Base-by-base conservation (phyloP, 2,888 invertebrate species). In the Chloromyia formosa region DNA sequence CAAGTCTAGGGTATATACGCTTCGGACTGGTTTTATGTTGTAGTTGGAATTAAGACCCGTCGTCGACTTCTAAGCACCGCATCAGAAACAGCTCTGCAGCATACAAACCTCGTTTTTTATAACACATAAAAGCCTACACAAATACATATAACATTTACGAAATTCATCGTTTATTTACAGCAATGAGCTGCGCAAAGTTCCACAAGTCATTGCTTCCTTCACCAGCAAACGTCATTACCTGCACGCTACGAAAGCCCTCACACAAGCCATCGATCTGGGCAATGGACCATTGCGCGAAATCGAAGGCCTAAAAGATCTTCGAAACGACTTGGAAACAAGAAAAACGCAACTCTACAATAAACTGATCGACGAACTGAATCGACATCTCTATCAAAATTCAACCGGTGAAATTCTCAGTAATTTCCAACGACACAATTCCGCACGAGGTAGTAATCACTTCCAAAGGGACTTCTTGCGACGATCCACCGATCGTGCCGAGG, bases 191-290 rank as follows among this genome's bases (percentile, higher is more conserved):
- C 90, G 91, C 78, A 90, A 92, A 83, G 91, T 94, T 75, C 92
- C 93, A 61, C 89, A 90, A 75, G 88, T 90, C 80, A 87, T 94
- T 76, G 89, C 89, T 69, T 87, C 86, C 73, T 90, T 89, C 80
- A 87, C 93, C 77, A 85, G 88, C 9, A 90, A 90, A 77, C 94
- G 94, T 77, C 92, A 94, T 78, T 96, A 94, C 84, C 86, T 96
- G 75, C 93, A 92, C 81, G 95, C 95, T 27, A 94, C 96, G n/a
- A 90, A 92, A 81, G 88, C 94, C 0, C 86, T 95, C 20, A 91
- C 92, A 23, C 90, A 90, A 78, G 93, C 94, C 5, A 86, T 90
- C 1, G 86, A 89, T 16, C 86, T 90, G 74, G 89, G 92, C 45
- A 90, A 92, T 81, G 92, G 92, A 10, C 90, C 90, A 42, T 86